These are phyloP conservation scores for Callithrix jacchus DNA, from an alignment of 2,113 vertebrate genomes.

Conservation along the genomic window DNA sequence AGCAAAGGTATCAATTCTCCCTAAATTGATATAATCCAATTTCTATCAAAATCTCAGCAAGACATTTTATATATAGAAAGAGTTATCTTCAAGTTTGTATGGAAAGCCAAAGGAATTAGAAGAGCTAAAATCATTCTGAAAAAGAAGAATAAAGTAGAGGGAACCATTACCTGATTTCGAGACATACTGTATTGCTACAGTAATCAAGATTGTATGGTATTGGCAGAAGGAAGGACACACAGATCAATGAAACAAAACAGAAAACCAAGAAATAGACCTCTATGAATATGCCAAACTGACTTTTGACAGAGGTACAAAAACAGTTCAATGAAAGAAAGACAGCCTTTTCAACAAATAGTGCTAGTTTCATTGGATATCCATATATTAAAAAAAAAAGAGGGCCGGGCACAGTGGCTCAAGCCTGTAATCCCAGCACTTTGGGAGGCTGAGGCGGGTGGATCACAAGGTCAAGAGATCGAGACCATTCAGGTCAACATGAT, in stretches of 20 bases:
- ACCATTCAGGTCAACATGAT: too few species aligned
- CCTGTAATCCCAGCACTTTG: too few species aligned
- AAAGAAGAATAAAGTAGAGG: constrained; percentile 28
- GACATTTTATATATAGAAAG: background rate
- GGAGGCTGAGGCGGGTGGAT: too few species aligned
- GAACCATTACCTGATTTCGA: constrained; percentile 15
- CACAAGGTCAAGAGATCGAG: too few species aligned
- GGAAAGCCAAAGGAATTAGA: constrained; percentile 20
- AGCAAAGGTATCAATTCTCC: background rate
- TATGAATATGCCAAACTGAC: background rate
- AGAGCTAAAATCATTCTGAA: constrained; percentile 10
- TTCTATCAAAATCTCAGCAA: constrained; percentile 1
- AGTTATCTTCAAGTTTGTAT: constrained; percentile 32
- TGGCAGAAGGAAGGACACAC: background rate
- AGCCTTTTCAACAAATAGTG: constrained; percentile 18
- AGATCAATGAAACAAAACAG: background rate
- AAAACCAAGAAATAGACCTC: background rate
- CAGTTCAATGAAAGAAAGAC: background rate
- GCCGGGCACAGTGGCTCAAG: too few species aligned
- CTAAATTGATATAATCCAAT: background rate
- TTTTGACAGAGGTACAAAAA: constrained; percentile 9
- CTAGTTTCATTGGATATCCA: background rate
- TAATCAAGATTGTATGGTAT: background rate
- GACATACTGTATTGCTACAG: background rate
- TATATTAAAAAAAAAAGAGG: background rate